These are phyloP conservation scores for Periophthalmus modestus DNA, from an alignment of 2,113 vertebrate species.

Conservation along the genomic window DNA sequence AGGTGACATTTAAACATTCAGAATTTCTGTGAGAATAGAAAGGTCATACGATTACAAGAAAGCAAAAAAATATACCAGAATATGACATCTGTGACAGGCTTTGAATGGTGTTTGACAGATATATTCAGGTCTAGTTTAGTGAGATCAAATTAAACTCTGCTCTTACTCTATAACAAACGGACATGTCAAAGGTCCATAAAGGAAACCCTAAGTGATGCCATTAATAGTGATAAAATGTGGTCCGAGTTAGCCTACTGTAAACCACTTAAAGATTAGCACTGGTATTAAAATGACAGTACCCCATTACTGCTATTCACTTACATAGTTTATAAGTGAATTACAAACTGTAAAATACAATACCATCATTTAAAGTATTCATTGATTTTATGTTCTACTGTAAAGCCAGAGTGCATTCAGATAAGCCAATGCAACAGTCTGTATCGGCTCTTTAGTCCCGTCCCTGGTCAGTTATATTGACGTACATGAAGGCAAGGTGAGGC, in stretches of 20 bases:
- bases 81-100: constrained; percentile 21
- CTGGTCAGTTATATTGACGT: no score
- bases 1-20: constrained; percentile 61
- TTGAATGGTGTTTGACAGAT: background rate
- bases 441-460: background rate
- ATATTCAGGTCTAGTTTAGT: background rate
- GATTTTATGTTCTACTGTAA: no score
- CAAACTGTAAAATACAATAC: no score
- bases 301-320: background rate
- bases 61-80: constrained; percentile 28
- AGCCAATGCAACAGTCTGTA: background rate
- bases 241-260: background rate
- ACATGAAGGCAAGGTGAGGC: no score
- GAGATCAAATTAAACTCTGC: background rate
- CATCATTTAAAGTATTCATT: background rate
- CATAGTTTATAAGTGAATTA: no score
- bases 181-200: no score
- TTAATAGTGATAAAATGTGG: background rate
- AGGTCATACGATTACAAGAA: constrained; percentile 44
- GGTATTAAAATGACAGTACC: background rate
- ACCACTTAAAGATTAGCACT: background rate
- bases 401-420: background rate
- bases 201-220: no score
- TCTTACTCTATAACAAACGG: background rate
- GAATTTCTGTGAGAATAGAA: constrained; percentile 43